Base-by-base conservation (phyloP, 2,113 vertebrate species). In the Halichoerus grypus region DNA sequence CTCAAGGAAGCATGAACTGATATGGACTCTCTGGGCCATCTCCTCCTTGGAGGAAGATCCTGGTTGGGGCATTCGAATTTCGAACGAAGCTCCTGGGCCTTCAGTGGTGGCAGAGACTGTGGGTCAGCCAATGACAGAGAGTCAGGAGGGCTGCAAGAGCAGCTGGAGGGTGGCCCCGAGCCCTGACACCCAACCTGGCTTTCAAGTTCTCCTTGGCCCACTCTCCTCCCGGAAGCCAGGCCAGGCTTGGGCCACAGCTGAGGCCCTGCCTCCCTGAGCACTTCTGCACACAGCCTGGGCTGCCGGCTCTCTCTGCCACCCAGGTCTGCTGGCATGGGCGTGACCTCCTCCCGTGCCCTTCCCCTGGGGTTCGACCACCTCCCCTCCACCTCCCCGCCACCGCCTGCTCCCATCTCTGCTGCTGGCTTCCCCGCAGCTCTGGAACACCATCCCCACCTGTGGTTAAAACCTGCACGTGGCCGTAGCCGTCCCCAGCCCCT, bases 221-320 rank as follows among this genome's bases (percentile, higher is more conserved):
- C 59, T 19, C 1, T 28, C 55, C 22, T 12, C 26, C 79, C 10
- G 11, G 31, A 21, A 49, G 39, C 81, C 33, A 21, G 1, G 1
- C 49, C 0, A 0, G 24, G 24, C 49, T 39, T 3, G 0, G 16
- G 3, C 1, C 0, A 28, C 22, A 8, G 39, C 31, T 1, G n/a
- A 57, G 63, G 24, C 28, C 4, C 24, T 5, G 33, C 61, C 31
- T 16, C 57, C 24, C 9, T 0, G 21, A 19, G 10, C 0, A 0
- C 33, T 59, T 36, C 3, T 5, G 16, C 16, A 18, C 31, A 26
- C 3, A 1, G 31, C 67, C 72, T 1, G 86, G 74, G 28, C 3
- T 4, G 13, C 31, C 2, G 1, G 55, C 33, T 6, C 26, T 19
- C n/a, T 9, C 90, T 31, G 22, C 74, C 46, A 19, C 28, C 53